These are phyloP conservation scores for Liopterus haemorrhoidalis DNA, from an alignment of 2,888 invertebrate genomes.

Conservation along the genomic window DNA sequence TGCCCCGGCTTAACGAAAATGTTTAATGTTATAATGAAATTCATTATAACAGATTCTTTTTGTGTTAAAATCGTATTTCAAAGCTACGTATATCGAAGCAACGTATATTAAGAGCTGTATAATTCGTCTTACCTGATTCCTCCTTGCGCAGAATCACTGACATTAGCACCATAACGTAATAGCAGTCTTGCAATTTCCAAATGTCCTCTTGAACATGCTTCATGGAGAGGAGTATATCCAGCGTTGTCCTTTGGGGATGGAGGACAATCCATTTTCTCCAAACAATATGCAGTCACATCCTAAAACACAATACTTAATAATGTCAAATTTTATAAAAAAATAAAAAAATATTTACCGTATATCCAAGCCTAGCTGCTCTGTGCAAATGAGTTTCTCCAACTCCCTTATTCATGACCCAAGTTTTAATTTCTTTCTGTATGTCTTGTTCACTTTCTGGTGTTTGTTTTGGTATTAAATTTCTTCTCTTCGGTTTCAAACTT, in stretches of 20 bases:
- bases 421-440: conserved; percentile 77
- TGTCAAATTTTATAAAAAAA: conserved; percentile 20
- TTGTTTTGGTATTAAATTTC: conserved; percentile 47
- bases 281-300: conserved; percentile 86
- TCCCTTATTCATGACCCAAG: conserved; percentile 90
- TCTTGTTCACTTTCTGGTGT: conserved; percentile 66
- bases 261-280: conserved; percentile 75
- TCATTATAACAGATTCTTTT: conserved; percentile 1
- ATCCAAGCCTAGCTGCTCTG: conserved; percentile 82
- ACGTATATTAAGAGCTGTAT: no score
- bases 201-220: conserved; percentile 84
- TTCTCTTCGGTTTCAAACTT: conserved; percentile 48
- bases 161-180: conserved; percentile 83
- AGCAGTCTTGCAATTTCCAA: conserved; percentile 78
- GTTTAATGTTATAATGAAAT: conserved; percentile 1
- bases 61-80: background rate
- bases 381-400: conserved; percentile 91
- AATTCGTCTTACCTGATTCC: conserved; percentile 68
- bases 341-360: conserved; percentile 59
- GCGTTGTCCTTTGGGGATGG: conserved; percentile 89
- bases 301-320: conserved; percentile 41
- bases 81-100: no score
- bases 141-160: conserved; percentile 85
- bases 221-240: conserved; percentile 88
- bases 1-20: no score